Base-by-base conservation (phyloP, 2,888 invertebrate genomes). In the Coenonympha arcania region DNA sequence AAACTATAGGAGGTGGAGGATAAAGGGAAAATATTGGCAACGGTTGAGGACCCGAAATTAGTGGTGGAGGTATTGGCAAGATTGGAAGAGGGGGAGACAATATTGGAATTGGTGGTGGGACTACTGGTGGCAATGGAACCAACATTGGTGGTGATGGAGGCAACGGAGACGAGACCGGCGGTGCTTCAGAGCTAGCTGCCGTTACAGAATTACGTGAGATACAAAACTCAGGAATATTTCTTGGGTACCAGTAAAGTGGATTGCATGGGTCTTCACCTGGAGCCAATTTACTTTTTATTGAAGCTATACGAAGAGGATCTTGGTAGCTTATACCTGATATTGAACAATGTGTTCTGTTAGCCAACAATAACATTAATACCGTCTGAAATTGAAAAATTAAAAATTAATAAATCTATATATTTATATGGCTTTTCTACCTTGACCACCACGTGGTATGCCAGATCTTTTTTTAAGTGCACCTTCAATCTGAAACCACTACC, bases 201-300 rank as follows among this genome's bases (percentile, higher is more conserved):
- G 37, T 54, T 6, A 47, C 4, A 18, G 55, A 46, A 19, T 39
- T 51, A 45, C 44, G 59, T 19, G 39, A 50, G 16, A 62, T 42
- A 44, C 70, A 71, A 39, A 65, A 66, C 5, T 68, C 65, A 9
- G 71, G 71, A 8, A 69, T 60, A 11, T 54, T 42, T 47, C 53
- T 63, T 2, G 71, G 71, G 47, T 79, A 84, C 84, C 84, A 85
- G 49, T 77, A 85, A 0, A 79, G 59, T 1, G 80, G 76, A 33
- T 81, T 76, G 56, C 84, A 84, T 1, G 76, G 74, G 54, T 83
- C 66, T 13, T 68, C 67, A 6, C 61, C 61, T 0, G 56, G 47
- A 15, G 42, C 30, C 2, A 11, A 20, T 24, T 37, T 42, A 37
- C 48, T 13, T 39, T 40, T 53, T 6, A 50, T 28, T 2, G 54